Percentiles rank a stretch among this genome's conserved stretches.
These are phyloP conservation scores for Drosophila kurseongensis DNA, from an alignment of 1,140 invertebrate genomes.

Conservation along the genomic window DNA sequence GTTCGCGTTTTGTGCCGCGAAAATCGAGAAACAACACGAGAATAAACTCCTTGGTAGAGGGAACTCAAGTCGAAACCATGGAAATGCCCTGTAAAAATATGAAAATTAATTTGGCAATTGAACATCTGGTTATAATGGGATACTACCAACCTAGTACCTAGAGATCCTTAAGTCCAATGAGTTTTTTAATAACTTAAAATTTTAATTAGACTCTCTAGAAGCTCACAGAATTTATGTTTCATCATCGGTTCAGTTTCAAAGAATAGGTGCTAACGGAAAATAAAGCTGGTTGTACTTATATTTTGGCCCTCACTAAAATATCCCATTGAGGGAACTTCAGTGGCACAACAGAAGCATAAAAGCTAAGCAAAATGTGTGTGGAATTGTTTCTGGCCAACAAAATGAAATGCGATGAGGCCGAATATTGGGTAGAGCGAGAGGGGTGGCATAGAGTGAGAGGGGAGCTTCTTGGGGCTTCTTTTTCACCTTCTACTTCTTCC, in stretches of 20 bases:
- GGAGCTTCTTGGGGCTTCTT: slow-evolving; percentile 11
- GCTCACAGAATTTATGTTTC: too few species aligned
- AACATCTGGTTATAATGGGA: too few species aligned
- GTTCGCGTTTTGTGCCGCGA: slow-evolving; percentile 30
- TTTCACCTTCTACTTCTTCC: background rate
- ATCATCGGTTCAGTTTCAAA: too few species aligned
- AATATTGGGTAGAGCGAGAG: slow-evolving; percentile 8
- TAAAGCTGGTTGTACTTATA: too few species aligned
- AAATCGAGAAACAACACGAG: slow-evolving; percentile 24
- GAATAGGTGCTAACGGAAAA: too few species aligned
- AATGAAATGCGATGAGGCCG: slow-evolving; percentile 50
- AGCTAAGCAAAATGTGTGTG: slow-evolving; percentile 45
- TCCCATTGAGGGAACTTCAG: background rate
- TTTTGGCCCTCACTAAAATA: background rate
- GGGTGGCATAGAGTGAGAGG: background rate
- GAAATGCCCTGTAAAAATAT: background rate
- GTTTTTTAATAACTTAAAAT: too few species aligned
- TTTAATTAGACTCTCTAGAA: too few species aligned
- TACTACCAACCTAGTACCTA: too few species aligned
- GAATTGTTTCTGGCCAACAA: slow-evolving; percentile 60
- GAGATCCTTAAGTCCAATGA: too few species aligned
- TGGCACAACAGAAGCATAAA: slow-evolving; percentile 10
- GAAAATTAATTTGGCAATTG: background rate
- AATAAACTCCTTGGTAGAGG: background rate
- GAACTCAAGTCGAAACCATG: background rate